These are phyloP conservation scores for Hirtodrosophila alboralis DNA, from an alignment of 2,888 invertebrate species.

Conservation along the genomic window DNA sequence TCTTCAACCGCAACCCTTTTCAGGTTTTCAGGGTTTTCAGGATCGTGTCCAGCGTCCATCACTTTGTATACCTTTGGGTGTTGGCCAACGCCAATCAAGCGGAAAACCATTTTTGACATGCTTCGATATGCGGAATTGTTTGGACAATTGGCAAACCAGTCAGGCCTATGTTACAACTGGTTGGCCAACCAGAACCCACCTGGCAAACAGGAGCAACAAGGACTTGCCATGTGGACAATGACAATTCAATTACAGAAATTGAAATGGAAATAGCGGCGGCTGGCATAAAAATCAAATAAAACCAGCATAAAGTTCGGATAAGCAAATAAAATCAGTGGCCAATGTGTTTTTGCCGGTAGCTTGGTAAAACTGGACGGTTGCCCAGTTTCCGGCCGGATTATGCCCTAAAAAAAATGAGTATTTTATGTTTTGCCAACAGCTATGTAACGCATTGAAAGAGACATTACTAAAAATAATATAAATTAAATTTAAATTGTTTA, in stretches of 20 bases:
- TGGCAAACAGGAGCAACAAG: constrained; percentile 27
- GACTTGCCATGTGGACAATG: constrained; percentile 59
- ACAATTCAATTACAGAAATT: constrained; percentile 83
- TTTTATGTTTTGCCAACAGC: too few species aligned
- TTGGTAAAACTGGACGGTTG: constrained; percentile 21
- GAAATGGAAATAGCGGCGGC: constrained; percentile 82
- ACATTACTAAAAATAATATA: too few species aligned
- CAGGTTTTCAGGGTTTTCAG: too few species aligned
- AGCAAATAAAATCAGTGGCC: constrained; percentile 82
- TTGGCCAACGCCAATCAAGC: constrained; percentile 80
- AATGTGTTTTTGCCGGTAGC: constrained; percentile 49
- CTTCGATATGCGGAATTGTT: constrained; percentile 53
- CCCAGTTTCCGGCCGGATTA: constrained; percentile 36
- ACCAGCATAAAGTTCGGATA: constrained; percentile 70
- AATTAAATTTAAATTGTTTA: too few species aligned
- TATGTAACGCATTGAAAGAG: too few species aligned
- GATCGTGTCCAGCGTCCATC: constrained; percentile 35
- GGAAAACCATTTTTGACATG: constrained; percentile 80
- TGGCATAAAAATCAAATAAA: constrained; percentile 82
- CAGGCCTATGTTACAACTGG: constrained; percentile 18
- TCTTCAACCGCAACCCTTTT: constrained; percentile 62
- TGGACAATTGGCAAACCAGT: constrained; percentile 16
- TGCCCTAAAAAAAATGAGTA: too few species aligned
- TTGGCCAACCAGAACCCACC: constrained; percentile 45
- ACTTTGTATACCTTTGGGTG: constrained; percentile 78